Conservation (phyloP, 92 coral and sea anemone genomes). For the Phenganax subtilis region DNA sequence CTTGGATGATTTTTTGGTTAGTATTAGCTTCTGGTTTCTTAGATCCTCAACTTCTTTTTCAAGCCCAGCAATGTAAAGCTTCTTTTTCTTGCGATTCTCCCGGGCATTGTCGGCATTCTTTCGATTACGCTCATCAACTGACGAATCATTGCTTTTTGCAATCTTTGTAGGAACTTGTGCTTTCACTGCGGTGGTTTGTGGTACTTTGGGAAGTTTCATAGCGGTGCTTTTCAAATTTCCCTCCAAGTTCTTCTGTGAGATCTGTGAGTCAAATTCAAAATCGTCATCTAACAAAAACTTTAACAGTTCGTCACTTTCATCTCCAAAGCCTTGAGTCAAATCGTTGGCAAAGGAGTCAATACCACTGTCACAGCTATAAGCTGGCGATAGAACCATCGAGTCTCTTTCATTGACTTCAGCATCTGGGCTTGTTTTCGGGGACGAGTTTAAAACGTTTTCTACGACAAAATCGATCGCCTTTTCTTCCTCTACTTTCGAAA, state of each 20-base stretch:
- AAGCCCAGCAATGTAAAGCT: constrained; percentile 65
- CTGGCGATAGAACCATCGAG: constrained; percentile 67
- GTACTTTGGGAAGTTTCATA: not conserved
- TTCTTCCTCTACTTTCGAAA: constrained; percentile 2
- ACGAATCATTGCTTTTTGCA: constrained; percentile 43
- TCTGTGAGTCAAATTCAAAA: constrained; percentile 32
- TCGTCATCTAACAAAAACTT: constrained; percentile 50
- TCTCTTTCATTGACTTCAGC: constrained; percentile 33
- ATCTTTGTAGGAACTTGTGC: not conserved
- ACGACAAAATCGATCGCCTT: constrained; percentile 10
- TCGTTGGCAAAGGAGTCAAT: constrained; percentile 60
- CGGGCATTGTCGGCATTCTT: constrained; percentile 87
- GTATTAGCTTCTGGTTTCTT: constrained; percentile 52
- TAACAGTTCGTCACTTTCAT: constrained; percentile 42
- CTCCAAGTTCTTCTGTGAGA: not conserved
- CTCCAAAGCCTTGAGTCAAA: constrained; percentile 44
- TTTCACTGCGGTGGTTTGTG: not conserved
- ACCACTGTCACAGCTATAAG: constrained; percentile 93
- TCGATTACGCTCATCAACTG: constrained; percentile 50
- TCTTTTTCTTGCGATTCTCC: constrained; percentile 84
- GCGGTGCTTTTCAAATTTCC: constrained; percentile 1
- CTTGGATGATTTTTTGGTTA: constrained; percentile 47
- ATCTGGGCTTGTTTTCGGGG: constrained; percentile 9
- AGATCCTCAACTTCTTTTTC: constrained; percentile 61
- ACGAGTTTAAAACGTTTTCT: not conserved